phyloP scores from a whole-genome alignment of 2,797 vertebrate species.

The Cottoperca gobio region DNA sequence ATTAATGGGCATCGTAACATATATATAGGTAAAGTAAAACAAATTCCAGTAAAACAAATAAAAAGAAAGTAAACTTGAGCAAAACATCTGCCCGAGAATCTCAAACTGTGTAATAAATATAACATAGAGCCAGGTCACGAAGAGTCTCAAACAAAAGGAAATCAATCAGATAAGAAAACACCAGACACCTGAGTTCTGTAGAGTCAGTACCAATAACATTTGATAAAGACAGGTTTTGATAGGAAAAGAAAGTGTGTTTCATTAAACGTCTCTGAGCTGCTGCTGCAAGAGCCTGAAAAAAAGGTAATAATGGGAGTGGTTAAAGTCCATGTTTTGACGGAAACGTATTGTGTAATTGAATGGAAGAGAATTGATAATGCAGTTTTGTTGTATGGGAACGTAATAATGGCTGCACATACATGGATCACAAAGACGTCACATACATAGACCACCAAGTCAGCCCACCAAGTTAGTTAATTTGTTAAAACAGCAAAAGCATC shows the following conservation, averaged over 20 bases:
- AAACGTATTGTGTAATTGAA: too few relatives aligned
- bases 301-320: neutral
- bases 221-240: conserved; percentile 10
- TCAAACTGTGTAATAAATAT: neutral
- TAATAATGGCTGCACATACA: too few relatives aligned
- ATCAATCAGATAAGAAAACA: conserved; percentile 1
- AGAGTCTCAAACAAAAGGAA: neutral
- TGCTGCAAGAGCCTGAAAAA: neutral
- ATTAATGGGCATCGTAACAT: too few relatives aligned
- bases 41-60: neutral
- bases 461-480: neutral
- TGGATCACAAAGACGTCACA: too few relatives aligned
- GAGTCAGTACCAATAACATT: neutral
- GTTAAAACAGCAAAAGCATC: neutral
- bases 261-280: neutral
- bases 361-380: too few relatives aligned
- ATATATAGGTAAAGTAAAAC: neutral
- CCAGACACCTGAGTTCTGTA: neutral
- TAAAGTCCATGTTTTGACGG: neutral
- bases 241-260: neutral
- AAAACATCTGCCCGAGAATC: too few relatives aligned
- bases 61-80: neutral
- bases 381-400: too few relatives aligned
- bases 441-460: neutral
- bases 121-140: neutral